phyloP scores from a whole-genome alignment of 2,797 vertebrate genomes.

The Pseudomugil gertrudae region DNA sequence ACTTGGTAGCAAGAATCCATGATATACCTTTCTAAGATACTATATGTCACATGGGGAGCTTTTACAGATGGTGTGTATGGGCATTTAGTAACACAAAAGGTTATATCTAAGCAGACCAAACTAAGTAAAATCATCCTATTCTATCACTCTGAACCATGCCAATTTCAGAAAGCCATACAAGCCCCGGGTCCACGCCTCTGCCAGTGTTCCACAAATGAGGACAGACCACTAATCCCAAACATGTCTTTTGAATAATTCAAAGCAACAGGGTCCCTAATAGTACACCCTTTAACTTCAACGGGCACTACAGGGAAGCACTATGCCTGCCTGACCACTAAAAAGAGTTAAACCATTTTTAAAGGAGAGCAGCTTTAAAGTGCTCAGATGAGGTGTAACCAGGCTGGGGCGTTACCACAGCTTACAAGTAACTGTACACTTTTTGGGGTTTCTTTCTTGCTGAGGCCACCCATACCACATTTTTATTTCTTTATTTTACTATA shows the following conservation, averaged over 20 bases:
- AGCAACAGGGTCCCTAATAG: conserved; percentile 57
- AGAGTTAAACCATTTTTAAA: conserved; percentile 58
- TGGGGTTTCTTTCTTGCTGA: conserved; percentile 33
- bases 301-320: conserved; percentile 54
- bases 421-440: conserved; percentile 33
- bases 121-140: conserved; percentile 34
- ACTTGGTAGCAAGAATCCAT: conserved; percentile 24
- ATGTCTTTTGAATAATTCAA: conserved; percentile 76
- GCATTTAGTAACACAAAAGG: conserved; percentile 3
- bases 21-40: not conserved
- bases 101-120: conserved; percentile 16
- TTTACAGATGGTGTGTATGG: conserved; percentile 8
- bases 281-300: conserved; percentile 43
- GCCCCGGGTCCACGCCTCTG: conserved; percentile 13
- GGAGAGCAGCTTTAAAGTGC: conserved; percentile 44
- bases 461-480: conserved; percentile 40
- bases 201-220: conserved; percentile 38
- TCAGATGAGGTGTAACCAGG: conserved; percentile 41
- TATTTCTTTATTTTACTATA: conserved; percentile 17
- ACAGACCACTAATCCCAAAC: conserved; percentile 66
- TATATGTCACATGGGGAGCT: conserved; percentile 12
- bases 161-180: conserved; percentile 15
- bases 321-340: conserved; percentile 56
- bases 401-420: conserved; percentile 20
- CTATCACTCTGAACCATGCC: conserved; percentile 39